Evolutionary conservation across 1,140 invertebrate genomes (phyloP), one percentile per base, ranked within the genome.

Genomic region (Pogonomyrmex californicus): DNA sequence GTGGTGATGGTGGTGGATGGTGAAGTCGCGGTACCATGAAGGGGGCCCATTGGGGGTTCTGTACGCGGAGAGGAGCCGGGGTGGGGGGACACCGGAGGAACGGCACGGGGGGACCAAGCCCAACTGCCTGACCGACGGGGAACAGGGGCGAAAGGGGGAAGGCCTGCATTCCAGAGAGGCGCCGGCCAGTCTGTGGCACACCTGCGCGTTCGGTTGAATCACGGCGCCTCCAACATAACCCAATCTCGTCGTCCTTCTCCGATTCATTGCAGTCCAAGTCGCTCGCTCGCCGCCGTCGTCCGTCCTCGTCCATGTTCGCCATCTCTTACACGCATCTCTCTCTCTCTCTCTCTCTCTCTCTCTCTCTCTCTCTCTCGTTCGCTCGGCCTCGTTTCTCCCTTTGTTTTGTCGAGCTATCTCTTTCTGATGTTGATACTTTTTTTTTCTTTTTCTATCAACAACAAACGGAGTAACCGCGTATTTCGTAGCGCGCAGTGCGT

Each of bases 131-230:
- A 44, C 68, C 58, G 63, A 36, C 4, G 9, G 4, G 81, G 33
- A 65, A 68, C 23, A 23, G 23, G 78, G 70, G 62, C 60, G 65
- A 68, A 68, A 78, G 87, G 86, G 78, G 71, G 92, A 89, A 90
- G 89, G 88, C 49, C 88, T 92, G 93, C 94, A 95, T 95, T 95
- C 94, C 94, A 93, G 92, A 92, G 94, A 93, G 94, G 94, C 94
- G 94, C 94, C 94, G 93, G 93, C 94, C 93, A 94, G 94, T 95
- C 94, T 95, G 91, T 91, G 94, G 94, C 94, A 95, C 94, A 95
- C 94, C 94, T 94, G 94, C 94, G 93, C 93, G 92, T 93, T 94
- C 90, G 91, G 93, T 94, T 94, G 94, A 94, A 94, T 95, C 94
- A 94, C 94, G 94, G 94, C 93, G 94, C 94, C 94, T 94, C 93